Base-by-base conservation (phyloP, 2,113 vertebrate species). In the Ammodytes dubius region DNA sequence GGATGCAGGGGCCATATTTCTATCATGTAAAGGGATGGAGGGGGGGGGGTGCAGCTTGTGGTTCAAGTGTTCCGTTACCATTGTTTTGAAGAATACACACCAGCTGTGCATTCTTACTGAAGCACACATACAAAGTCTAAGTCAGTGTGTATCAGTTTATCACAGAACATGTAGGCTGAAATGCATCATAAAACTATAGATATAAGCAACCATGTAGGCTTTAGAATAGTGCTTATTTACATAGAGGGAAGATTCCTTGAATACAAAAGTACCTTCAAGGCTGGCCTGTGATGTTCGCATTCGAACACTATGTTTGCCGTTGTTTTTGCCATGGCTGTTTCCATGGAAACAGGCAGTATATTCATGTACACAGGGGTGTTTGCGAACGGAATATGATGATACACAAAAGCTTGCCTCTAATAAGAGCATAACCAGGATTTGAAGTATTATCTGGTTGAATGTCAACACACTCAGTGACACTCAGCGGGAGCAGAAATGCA, bases 11-110 rank as follows among this genome's bases (percentile, higher is more conserved):
- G 73, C 81, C 81, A 70, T 64, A 74, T 75, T 77, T 84, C 86
- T 66, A 83, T 87, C 81, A 84, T 77, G 84, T 74, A 50, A 76
- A 83, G 27, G 77, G 88, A 82, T 92, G 49, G 63, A 17, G 15
- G n/a, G 39, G 72, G 50, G 5, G 49, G 63, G 19, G 15, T 27
- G 39, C 63, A 65, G 85, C 69, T 82, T 89, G 79, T 59, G 77
- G 27, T 66, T 13, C 52, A 67, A 64, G 77, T 47, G 47, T 67
- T 78, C 59, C 19, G 14, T 39, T 70, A 8, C 37, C 17, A 59
- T 56, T 69, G 70, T 81, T 47, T 77, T 19, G 2, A 35, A 52
- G 37, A 74, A 39, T 35, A 45, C 60, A 53, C 58, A 61, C 9
- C 39, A 2, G 40, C n/a, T 61, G 27, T n/a, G 15, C 35, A 65